Base-by-base conservation (phyloP, 1,140 invertebrate genomes). In the Watersipora subatra region DNA sequence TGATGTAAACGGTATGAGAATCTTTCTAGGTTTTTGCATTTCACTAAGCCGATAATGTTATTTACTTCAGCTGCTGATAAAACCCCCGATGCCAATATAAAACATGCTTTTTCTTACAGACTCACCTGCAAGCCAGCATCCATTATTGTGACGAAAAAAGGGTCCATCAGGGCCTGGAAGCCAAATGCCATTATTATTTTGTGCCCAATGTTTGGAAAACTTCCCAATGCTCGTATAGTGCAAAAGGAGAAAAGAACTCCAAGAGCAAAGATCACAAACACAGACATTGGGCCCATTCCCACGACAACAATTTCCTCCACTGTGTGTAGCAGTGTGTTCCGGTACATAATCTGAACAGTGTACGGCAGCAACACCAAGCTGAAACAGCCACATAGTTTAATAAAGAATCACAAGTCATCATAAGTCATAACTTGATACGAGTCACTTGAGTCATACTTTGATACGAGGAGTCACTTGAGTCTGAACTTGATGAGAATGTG, bases 331-430 rank as follows among this genome's bases (percentile, higher is more conserved):
- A 78, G 66, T 0, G 74, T 73, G 22, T 67, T 68, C 67, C 77
- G 76, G 66, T 78, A 78, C 70, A 76, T 77, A 56, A 78, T 65
- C 62, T 74, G 71, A 1, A 76, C 75, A 0, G 76, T 76, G 71
- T 77, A 74, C 0, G 74, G 70, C 25, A 72, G 67, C 66, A 77
- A 78, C 63, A 75, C 73, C 68, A 76, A 78, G 61, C 75, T 78
- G 64, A n/a, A n/a, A n/a, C n/a, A n/a, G n/a, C n/a, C n/a, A n/a
- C n/a, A n/a, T n/a, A n/a, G n/a, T n/a, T n/a, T n/a, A n/a, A n/a
- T n/a, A n/a, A n/a, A n/a, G n/a, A n/a, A n/a, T n/a, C n/a, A n/a
- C n/a, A n/a, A n/a, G n/a, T n/a, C n/a, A n/a, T n/a, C n/a, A n/a
- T n/a, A n/a, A n/a, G n/a, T n/a, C n/a, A n/a, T n/a, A n/a, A n/a